Evolutionary conservation across 2,888 invertebrate species (phyloP).

Genomic region (Linhomoeus sp.): DNA sequence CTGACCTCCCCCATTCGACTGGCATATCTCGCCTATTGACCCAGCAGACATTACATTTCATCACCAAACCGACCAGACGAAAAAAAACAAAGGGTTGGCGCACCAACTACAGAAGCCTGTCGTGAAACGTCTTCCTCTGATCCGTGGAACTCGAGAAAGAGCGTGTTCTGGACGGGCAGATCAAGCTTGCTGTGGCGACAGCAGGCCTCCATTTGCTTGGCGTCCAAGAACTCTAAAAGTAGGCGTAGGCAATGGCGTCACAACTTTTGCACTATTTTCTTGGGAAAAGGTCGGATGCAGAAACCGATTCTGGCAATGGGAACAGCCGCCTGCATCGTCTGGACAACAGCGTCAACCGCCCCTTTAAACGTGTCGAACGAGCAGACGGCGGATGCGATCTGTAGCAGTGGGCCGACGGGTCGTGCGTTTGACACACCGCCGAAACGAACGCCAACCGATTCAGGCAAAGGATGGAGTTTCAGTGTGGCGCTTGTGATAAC

Average conservation of each 20-base stretch:
- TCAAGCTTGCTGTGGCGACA: conserved; percentile 32
- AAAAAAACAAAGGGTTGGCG: too few species aligned
- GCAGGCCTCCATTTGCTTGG: conserved; percentile 32
- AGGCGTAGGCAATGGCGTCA: too few species aligned
- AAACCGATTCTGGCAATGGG: conserved; percentile 37
- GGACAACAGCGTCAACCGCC: conserved; percentile 35
- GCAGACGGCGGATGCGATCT: conserved; percentile 34
- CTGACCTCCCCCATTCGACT: conserved; percentile 28
- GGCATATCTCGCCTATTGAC: conserved; percentile 32
- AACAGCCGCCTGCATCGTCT: conserved; percentile 33
- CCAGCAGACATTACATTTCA: too few species aligned
- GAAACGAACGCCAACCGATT: conserved; percentile 29
- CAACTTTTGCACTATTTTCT: too few species aligned
- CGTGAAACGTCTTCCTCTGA: conserved; percentile 27
- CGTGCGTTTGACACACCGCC: too few species aligned
- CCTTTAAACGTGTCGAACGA: conserved; percentile 31
- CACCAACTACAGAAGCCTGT: conserved; percentile 32
- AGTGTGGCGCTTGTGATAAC: conserved; percentile 36
- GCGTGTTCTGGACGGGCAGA: conserved; percentile 30
- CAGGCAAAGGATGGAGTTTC: conserved; percentile 34
- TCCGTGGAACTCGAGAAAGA: conserved; percentile 38
- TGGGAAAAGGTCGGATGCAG: too few species aligned
- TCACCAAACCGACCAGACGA: too few species aligned
- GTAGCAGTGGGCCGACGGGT: too few species aligned
- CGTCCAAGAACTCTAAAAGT: conserved; percentile 36